A percentile compares a stretch with the other conserved stretches of the same genome.
These are phyloP conservation scores for Drosophila subpulchrella DNA, from an alignment of 1,140 invertebrate species.

Conservation along the genomic window DNA sequence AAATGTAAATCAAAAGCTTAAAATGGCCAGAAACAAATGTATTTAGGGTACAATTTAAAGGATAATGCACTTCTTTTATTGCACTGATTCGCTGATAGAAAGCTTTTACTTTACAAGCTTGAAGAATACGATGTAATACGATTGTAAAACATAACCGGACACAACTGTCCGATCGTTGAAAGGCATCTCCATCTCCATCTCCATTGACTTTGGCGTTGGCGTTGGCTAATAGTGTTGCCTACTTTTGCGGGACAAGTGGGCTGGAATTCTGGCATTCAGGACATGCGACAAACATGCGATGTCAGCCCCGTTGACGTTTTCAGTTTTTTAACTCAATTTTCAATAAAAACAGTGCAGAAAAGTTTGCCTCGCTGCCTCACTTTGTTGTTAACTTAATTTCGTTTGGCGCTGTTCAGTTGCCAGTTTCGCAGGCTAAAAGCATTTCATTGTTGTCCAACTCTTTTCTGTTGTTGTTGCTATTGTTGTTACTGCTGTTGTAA, in stretches of 20 bases:
- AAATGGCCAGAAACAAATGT: no score
- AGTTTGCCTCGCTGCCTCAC: constrained; percentile 58
- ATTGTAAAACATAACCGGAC: not conserved
- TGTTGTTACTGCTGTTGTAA: constrained; percentile 21
- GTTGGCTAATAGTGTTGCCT: constrained; percentile 23
- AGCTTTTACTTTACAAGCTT: not conserved
- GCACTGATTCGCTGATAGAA: no score
- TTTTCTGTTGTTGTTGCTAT: constrained; percentile 18
- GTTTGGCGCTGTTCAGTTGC: constrained; percentile 54
- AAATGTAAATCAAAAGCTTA: no score
- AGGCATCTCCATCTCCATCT: not conserved
- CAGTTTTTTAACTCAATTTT: constrained; percentile 79
- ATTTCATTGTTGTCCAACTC: constrained; percentile 81
- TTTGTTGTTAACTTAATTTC: constrained; percentile 80
- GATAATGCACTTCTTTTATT: no score
- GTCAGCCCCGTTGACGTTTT: constrained; percentile 63
- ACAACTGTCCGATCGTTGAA: constrained; percentile 3
- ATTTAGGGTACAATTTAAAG: no score
- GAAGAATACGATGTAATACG: not conserved
- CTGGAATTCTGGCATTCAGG: not conserved
- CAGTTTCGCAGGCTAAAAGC: constrained; percentile 69
- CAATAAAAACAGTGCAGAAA: constrained; percentile 74
- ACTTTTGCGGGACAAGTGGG: not conserved
- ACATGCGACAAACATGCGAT: constrained; percentile 6
- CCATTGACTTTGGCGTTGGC: constrained; percentile 6